Evolutionary conservation across 1,140 invertebrate species (phyloP), one percentile per base, ranked within the genome.

Genomic region (Cherax quadricarinatus): DNA sequence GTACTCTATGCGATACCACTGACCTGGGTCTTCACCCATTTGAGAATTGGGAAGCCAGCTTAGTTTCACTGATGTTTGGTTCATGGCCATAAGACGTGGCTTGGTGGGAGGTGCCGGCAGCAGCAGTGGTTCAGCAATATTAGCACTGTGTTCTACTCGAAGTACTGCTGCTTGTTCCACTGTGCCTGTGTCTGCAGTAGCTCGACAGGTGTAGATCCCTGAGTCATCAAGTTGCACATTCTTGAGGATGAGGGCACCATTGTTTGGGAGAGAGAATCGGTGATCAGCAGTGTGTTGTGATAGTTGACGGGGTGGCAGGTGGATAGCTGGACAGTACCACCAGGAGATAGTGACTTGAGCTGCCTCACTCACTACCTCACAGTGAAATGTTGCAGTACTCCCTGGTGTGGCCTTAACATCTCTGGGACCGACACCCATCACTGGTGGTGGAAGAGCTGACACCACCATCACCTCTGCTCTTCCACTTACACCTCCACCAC

Each of bases 301-400:
- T 18, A 93, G 49, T 48, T 86, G 82, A 57, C 91, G 90, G 18
- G 91, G 41, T 48, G 91, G 88, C 4, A 93, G 91, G 79, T 93
- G 93, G 41, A 88, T 86, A 16, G 93, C 93, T 16, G 89, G 75
- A 12, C 84, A 88, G 62, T 89, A 93, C 87, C 75, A 90, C 93
- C 93, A 92, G 51, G 86, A 66, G 24, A 93, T 82, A 1, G 41
- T 70, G 14, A 66, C 81, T 18, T 83, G 70, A 18, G 88, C 88
- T 14, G 88, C 88, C 66, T 90, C 88, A n/a, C 81, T 90, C 81
- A 90, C 88, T 41, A 90, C 88, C 51, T 90, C 88, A 78, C 88
- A 90, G 30, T 49, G 88, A 57, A 90, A 90, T 24, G 88, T 53
- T 14, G 79, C 88, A 16, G 49, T 60, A 51, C 93, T 89, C 9